These are phyloP conservation scores for Perdita meconis DNA, from an alignment of 2,888 invertebrate genomes.

Conservation along the genomic window DNA sequence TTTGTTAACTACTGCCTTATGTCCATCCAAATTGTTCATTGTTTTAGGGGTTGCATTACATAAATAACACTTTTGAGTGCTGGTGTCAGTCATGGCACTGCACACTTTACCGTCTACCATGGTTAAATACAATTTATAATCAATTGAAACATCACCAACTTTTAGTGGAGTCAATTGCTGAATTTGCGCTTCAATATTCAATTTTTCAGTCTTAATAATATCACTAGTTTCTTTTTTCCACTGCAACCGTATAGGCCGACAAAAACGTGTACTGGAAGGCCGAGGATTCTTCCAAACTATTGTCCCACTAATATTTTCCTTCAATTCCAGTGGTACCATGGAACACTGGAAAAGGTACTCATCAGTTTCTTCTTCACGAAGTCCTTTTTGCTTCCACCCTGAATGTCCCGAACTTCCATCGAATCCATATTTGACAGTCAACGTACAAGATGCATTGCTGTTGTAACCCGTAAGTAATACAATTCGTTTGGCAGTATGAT, in stretches of 20 bases:
- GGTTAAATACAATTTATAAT: slow-evolving; percentile 18
- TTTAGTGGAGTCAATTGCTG: background rate
- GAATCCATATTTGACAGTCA: slow-evolving; percentile 7
- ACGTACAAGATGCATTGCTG: slow-evolving; percentile 3
- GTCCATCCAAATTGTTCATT: background rate
- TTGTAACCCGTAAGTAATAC: background rate
- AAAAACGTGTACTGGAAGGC: slow-evolving; percentile 14
- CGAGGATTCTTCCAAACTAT: slow-evolving; percentile 23
- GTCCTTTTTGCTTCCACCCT: slow-evolving; percentile 12
- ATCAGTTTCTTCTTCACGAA: slow-evolving; percentile 4
- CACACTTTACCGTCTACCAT: slow-evolving; percentile 35
- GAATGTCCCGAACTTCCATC: slow-evolving; percentile 26
- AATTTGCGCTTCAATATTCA: slow-evolving; percentile 1
- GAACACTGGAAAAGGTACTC: background rate
- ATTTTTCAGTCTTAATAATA: slow-evolving; percentile 19
- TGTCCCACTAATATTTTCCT: background rate
- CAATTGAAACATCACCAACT: background rate
- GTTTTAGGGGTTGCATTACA: slow-evolving; percentile 15
- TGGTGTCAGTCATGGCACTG: slow-evolving; percentile 12
- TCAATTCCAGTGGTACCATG: slow-evolving; percentile 11
- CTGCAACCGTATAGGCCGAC: slow-evolving; percentile 16
- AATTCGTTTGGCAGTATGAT: slow-evolving; percentile 6
- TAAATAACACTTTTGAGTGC: slow-evolving; percentile 20
- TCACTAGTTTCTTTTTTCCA: slow-evolving; percentile 18
- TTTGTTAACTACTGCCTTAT: background rate